Conservation (phyloP, 2,113 vertebrate genomes). For the Scalopus aquaticus region DNA sequence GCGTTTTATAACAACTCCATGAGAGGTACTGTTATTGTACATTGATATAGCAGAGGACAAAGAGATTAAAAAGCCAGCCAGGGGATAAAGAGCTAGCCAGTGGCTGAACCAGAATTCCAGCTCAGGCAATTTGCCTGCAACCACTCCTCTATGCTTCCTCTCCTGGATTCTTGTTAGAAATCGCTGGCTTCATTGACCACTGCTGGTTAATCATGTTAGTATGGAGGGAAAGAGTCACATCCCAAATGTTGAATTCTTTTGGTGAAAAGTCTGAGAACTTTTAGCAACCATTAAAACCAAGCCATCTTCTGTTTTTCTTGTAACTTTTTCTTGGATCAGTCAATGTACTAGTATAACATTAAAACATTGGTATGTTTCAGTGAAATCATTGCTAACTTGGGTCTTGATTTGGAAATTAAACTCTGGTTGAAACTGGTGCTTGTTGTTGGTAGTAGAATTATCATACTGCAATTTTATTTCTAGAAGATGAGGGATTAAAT, state of each 20-base stretch:
- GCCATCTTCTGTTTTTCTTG: not conserved
- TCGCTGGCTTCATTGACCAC: not conserved
- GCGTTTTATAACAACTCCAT: not conserved
- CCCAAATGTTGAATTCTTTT: constrained; percentile 26
- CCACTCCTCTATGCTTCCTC: not conserved
- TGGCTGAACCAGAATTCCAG: not conserved
- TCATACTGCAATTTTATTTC: not conserved
- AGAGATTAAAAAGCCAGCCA: not conserved
- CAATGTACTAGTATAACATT: not conserved
- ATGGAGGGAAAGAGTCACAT: not conserved
- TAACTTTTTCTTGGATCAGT: not conserved
- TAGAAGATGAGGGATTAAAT: not conserved
- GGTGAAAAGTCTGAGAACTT: constrained; percentile 2
- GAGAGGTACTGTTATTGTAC: not conserved
- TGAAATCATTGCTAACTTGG: not conserved
- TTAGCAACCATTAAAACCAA: not conserved
- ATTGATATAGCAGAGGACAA: not conserved
- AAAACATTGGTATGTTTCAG: not conserved
- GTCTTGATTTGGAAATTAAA: constrained; percentile 40
- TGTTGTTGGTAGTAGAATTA: not conserved
- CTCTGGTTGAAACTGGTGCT: not conserved
- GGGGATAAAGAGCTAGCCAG: not conserved
- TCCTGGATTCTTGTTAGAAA: not conserved
- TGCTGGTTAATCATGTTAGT: not conserved
- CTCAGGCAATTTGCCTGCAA: not conserved